These are phyloP conservation scores for Biston stratarius DNA, from an alignment of 2,888 invertebrate species.

Conservation along the genomic window DNA sequence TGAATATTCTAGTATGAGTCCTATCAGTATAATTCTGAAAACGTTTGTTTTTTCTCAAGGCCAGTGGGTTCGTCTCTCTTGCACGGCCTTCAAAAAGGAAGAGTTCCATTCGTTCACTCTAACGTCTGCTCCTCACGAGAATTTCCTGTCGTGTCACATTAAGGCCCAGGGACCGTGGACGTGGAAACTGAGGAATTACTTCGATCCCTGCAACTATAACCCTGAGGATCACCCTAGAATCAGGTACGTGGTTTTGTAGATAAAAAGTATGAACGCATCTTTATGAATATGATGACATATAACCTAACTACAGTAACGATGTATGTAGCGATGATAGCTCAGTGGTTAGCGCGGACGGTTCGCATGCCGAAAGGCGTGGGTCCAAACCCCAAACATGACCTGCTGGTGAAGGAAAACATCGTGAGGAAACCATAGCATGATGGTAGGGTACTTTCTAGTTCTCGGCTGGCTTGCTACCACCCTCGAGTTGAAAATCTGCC, in stretches of 20 bases:
- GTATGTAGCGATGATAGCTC: too few species aligned
- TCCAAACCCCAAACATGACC: too few species aligned
- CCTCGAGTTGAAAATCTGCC: too few species aligned
- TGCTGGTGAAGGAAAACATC: too few species aligned
- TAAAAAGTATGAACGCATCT: too few species aligned
- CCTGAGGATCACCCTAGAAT: slow-evolving; percentile 95
- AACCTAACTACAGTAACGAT: too few species aligned
- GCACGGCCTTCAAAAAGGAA: slow-evolving; percentile 94
- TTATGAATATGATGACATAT: too few species aligned
- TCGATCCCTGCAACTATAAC: slow-evolving; percentile 96
- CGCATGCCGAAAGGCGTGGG: too few species aligned
- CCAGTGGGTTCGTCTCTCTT: slow-evolving; percentile 97
- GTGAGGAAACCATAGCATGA: too few species aligned
- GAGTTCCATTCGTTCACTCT: slow-evolving; percentile 98
- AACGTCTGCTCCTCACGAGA: slow-evolving; percentile 98
- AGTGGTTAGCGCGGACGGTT: too few species aligned
- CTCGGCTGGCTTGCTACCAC: too few species aligned
- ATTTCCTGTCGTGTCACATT: slow-evolving; percentile 97
- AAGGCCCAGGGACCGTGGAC: slow-evolving; percentile 97
- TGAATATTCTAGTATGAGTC: background rate
- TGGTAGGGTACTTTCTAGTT: too few species aligned
- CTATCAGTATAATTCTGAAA: background rate
- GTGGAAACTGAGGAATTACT: slow-evolving; percentile 97
- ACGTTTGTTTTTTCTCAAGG: slow-evolving; percentile 76
- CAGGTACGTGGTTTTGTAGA: slow-evolving; percentile 58